phyloP scores from a whole-genome alignment of 2,113 vertebrate species.

The Grammomys surdaster region DNA sequence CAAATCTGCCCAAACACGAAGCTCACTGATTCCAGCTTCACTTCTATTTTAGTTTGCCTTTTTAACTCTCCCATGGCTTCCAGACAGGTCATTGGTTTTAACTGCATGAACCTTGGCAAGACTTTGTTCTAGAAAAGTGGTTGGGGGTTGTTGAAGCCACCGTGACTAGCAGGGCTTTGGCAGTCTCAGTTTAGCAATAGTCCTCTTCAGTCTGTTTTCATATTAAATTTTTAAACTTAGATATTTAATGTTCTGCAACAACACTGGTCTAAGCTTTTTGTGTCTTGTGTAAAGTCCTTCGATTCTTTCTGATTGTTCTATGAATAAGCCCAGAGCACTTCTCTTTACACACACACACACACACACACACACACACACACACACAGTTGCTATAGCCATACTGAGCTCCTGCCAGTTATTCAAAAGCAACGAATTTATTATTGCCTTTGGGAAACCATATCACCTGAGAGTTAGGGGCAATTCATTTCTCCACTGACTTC shows the following conservation, averaged over 20 bases:
- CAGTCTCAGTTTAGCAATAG: background rate
- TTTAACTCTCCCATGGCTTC: background rate
- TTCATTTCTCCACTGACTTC: background rate
- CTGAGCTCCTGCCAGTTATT: background rate
- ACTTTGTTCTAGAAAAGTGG: background rate
- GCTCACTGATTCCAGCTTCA: background rate
- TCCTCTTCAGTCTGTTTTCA: background rate
- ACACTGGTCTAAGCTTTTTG: background rate
- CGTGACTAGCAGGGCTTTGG: background rate
- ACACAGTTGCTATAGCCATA: background rate
- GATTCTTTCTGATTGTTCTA: background rate
- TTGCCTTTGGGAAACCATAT: background rate
- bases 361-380: too few species aligned
- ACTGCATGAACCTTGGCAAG: background rate
- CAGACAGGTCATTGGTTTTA: background rate
- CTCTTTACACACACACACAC: too few species aligned
- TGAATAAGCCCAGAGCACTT: background rate
- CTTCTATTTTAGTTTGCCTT: background rate
- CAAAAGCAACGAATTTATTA: background rate
- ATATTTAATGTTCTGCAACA: background rate
- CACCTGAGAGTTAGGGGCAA: background rate
- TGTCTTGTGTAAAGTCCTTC: background rate
- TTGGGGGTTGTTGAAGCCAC: background rate
- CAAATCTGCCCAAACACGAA: background rate
- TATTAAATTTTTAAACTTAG: background rate